Evolutionary conservation across 2,888 invertebrate genomes (phyloP).

Genomic region (Xestia rhomboidea): DNA sequence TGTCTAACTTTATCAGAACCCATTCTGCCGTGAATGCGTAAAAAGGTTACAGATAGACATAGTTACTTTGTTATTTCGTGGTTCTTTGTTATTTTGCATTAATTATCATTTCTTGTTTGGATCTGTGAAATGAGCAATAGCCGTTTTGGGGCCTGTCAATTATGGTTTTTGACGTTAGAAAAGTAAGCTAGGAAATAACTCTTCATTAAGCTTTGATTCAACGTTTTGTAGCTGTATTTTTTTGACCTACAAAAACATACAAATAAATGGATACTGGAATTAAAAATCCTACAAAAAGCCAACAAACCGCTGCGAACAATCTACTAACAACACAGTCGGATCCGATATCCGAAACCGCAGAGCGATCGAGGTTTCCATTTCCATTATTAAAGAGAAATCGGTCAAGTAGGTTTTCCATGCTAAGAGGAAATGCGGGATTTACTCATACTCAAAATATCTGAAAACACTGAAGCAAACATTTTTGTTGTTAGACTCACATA

Average conservation of each 20-base stretch:
- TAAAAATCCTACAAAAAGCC: constrained; percentile 37
- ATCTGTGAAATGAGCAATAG: neutral
- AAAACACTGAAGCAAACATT: neutral
- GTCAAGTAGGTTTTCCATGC: constrained; percentile 34
- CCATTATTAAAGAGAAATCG: constrained; percentile 42
- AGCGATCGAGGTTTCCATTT: constrained; percentile 36
- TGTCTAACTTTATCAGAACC: neutral
- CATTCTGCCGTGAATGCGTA: neutral
- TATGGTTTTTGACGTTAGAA: neutral
- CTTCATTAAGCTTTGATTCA: neutral
- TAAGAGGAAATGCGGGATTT: neutral
- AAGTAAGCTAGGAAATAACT: neutral
- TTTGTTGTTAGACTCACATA: too few relatives aligned
- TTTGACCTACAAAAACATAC: neutral
- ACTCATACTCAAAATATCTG: neutral
- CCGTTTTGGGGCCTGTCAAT: neutral
- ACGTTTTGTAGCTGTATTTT: neutral
- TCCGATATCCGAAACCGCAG: constrained; percentile 45
- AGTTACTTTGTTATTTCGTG: neutral
- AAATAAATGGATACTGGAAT: constrained; percentile 31
- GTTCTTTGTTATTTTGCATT: neutral
- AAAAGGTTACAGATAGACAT: neutral
- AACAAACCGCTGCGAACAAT: constrained; percentile 11
- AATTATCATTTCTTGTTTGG: too few relatives aligned
- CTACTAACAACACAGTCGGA: constrained; percentile 26